These are phyloP conservation scores for Cremastinae sp. DNA, from an alignment of 2,888 invertebrate species.

Conservation along the genomic window DNA sequence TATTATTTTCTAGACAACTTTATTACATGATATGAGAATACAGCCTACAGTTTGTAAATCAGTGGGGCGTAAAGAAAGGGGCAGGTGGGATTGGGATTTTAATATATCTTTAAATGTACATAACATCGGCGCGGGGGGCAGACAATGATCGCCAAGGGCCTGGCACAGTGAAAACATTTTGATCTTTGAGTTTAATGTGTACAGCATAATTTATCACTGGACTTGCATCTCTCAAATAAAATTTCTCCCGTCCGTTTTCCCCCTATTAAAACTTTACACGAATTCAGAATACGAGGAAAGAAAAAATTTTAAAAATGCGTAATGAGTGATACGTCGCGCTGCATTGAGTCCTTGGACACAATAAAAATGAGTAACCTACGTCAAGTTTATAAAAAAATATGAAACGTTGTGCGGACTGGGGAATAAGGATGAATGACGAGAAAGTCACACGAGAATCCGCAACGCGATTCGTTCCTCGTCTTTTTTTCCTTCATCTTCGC, in stretches of 20 bases:
- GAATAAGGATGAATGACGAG: conserved; percentile 38
- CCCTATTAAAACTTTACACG: conserved; percentile 16
- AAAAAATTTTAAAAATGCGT: conserved; percentile 13
- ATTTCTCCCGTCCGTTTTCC: not conserved
- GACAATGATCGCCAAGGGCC: conserved; percentile 61
- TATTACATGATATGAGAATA: conserved; percentile 78
- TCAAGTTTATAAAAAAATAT: conserved; percentile 62
- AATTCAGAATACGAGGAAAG: conserved; percentile 1
- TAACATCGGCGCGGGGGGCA: conserved; percentile 70
- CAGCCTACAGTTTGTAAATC: conserved; percentile 77
- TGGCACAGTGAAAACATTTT: conserved; percentile 53
- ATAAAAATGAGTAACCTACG: conserved; percentile 44
- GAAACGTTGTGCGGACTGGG: conserved; percentile 63
- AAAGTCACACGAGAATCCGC: conserved; percentile 19
- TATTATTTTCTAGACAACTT: conserved; percentile 77
- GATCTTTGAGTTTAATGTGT: conserved; percentile 18
- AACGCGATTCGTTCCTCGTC: conserved; percentile 5
- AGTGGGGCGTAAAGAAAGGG: conserved; percentile 44
- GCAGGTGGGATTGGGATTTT: conserved; percentile 61
- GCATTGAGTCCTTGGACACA: conserved; percentile 49
- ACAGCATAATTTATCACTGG: conserved; percentile 17
- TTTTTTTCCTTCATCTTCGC: conserved; percentile 11
- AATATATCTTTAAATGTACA: conserved; percentile 77
- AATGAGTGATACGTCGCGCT: conserved; percentile 39
- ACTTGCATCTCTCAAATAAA: not conserved